These are phyloP conservation scores for Musca domestica DNA, from an alignment of 1,140 invertebrate species.

Conservation along the genomic window DNA sequence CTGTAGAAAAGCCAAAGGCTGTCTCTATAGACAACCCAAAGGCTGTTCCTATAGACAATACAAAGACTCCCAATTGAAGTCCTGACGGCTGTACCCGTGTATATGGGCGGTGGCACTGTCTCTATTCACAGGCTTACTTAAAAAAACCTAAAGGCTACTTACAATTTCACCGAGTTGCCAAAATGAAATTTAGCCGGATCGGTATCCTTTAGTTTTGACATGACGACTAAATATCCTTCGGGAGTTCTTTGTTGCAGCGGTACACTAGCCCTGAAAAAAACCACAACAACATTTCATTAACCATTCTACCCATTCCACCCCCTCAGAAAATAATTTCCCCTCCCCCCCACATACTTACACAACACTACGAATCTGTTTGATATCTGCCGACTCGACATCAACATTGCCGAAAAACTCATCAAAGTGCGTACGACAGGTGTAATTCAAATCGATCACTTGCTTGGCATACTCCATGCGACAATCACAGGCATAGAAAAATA, in stretches of 20 bases:
- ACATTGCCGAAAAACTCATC: conserved; percentile 62
- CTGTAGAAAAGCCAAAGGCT: too few relatives aligned
- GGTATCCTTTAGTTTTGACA: conserved; percentile 56
- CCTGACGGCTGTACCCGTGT: too few relatives aligned
- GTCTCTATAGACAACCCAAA: too few relatives aligned
- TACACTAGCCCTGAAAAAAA: conserved; percentile 48
- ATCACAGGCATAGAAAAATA: conserved; percentile 66
- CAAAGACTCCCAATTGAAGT: too few relatives aligned
- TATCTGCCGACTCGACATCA: conserved; percentile 51
- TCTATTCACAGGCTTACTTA: too few relatives aligned
- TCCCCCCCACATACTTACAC: conserved; percentile 6
- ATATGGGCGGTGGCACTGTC: too few relatives aligned
- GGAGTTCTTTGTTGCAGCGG: conserved; percentile 56
- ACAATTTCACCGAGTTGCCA: conserved; percentile 54
- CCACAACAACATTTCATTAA: too few relatives aligned
- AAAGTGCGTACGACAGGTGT: conserved; percentile 62
- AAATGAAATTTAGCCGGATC: conserved; percentile 63
- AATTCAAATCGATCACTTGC: conserved; percentile 63
- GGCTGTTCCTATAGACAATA: too few relatives aligned
- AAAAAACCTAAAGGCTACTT: too few relatives aligned
- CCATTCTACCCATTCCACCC: too few relatives aligned
- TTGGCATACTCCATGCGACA: conserved; percentile 64
- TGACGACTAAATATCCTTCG: conserved; percentile 59
- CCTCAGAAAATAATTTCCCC: too few relatives aligned
- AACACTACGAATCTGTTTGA: too few relatives aligned